Conservation (phyloP, 2,113 vertebrate genomes). For the Vulpes ferrilata region DNA sequence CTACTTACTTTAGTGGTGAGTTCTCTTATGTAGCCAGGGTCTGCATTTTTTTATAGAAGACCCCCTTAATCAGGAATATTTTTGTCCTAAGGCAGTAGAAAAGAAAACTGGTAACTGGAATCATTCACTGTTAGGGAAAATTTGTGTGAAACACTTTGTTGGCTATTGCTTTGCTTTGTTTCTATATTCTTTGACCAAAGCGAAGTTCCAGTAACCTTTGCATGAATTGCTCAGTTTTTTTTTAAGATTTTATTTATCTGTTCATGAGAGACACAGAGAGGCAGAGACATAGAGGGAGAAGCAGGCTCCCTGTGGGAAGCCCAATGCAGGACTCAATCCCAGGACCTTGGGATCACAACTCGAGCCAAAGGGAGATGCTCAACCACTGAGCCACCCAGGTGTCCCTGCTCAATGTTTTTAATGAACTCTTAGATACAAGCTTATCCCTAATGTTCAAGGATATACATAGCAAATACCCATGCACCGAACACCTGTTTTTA, state of each 20-base stretch:
- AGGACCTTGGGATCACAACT: too few relatives aligned
- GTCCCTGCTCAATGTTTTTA: background rate
- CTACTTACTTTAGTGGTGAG: constrained; percentile 21
- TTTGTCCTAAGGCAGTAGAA: constrained; percentile 8
- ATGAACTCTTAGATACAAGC: background rate
- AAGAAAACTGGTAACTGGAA: background rate
- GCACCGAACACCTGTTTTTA: background rate
- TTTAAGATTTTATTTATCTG: background rate
- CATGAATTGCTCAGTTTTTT: background rate
- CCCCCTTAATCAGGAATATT: constrained; percentile 69
- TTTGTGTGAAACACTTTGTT: background rate
- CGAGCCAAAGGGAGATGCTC: too few relatives aligned
- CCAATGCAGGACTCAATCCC: too few relatives aligned
- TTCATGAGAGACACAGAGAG: too few relatives aligned
- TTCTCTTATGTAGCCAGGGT: background rate
- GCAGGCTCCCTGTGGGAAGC: too few relatives aligned
- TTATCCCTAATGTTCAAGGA: background rate
- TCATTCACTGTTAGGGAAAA: background rate
- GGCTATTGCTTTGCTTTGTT: background rate
- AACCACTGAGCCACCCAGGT: too few relatives aligned
- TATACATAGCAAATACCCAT: background rate
- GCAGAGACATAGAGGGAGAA: too few relatives aligned
- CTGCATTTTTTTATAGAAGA: constrained; percentile 48
- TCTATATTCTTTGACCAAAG: background rate
- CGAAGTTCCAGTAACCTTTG: background rate